Base-by-base conservation (phyloP, 2,797 vertebrate genomes). In the Picus viridis region DNA sequence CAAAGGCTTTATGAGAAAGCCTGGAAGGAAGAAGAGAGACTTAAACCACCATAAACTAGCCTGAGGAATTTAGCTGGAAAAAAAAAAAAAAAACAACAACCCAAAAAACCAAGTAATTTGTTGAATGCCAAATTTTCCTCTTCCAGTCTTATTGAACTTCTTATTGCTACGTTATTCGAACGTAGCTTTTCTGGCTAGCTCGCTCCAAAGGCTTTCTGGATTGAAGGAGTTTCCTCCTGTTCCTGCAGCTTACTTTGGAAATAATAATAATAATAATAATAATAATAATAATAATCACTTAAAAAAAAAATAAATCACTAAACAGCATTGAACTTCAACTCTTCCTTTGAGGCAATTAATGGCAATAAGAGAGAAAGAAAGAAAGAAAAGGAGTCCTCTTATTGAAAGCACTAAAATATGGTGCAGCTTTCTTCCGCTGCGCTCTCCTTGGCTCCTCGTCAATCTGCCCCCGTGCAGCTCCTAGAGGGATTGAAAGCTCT, bases 391-490 rank as follows among this genome's bases (percentile, higher is more conserved):
- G 22, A 36, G 4, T 78, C 10, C 22, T 87, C 51, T 45, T 36
- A 12, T 24, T 32, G 70, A 79, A 94, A 95, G 61, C 65, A 89
- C 57, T 61, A 47, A 74, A 93, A 92, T 75, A 41, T 27, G 39
- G 59, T 69, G 54, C 6, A 3, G 75, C 74, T 82, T 13, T 24
- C 4, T 90, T 95, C 72, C 7, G 8, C 56, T 64, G 51, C 0
- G 8, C 61, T 67, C 45, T 70, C 45, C 68, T 80, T 64, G 61
- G 9, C 32, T 59, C 61, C 76, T 93, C 68, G 4, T 93, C 89
- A 94, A 80, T 86, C 47, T 58, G 12, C 12, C 29, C 29, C 34
- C 36, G 36, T 57, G 53, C 23, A 65, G 34, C 43, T 83, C 56
- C 1, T 0, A 53, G 45, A 0, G 0, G 53, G 6, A 80, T 92